A percentile compares a stretch with the other conserved stretches of the same genome.
Conservation (phyloP, 2,113 vertebrate species). For the Rhinoderma darwinii region DNA sequence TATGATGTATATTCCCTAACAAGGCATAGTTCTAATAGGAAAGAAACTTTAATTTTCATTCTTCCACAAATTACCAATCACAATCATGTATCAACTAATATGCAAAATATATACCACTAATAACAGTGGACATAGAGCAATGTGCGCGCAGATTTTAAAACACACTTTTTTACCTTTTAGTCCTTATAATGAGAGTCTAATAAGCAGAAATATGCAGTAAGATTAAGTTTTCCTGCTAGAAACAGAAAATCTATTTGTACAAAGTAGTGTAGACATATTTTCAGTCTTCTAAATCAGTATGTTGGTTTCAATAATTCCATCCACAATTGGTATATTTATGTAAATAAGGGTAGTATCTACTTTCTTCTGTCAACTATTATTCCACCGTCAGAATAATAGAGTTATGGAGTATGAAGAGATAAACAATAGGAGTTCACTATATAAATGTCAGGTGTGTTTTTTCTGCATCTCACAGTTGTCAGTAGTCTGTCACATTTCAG, state of each 20-base stretch:
- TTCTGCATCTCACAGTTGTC: constrained; percentile 38
- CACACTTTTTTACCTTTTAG: neutral
- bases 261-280: neutral
- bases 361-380: constrained; percentile 27
- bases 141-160: no score
- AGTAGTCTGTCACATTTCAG: constrained; percentile 39
- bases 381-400: constrained; percentile 20
- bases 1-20: no score
- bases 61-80: no score
- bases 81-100: no score
- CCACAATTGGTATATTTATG: constrained; percentile 15
- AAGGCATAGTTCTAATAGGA: no score
- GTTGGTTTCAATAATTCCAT: neutral
- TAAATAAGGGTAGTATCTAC: constrained; percentile 32
- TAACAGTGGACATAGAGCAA: no score
- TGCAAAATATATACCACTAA: no score
- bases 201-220: neutral
- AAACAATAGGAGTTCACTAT: constrained; percentile 45
- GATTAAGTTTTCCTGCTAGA: neutral
- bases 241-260: neutral
- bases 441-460: constrained; percentile 47
- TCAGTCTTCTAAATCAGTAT: neutral
- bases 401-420: constrained; percentile 34
- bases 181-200: neutral
- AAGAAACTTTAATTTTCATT: no score